These are phyloP conservation scores for Bothrops jararaca DNA, from an alignment of 2,113 vertebrate species.

Conservation along the genomic window DNA sequence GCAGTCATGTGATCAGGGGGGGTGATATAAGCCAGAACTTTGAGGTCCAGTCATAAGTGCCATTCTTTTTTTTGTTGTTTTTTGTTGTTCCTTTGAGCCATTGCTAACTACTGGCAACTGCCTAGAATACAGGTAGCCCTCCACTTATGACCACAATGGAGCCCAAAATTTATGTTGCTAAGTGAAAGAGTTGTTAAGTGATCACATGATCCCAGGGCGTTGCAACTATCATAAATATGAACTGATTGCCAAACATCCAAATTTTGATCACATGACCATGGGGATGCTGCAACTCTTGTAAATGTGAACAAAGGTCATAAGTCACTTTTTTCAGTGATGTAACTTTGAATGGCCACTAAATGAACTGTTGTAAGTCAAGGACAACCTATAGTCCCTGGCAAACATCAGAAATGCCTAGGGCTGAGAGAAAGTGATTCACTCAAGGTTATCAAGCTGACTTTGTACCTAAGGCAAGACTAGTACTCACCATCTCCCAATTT, in stretches of 20 bases:
- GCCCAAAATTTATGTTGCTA: too few species aligned
- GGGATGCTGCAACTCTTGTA: too few species aligned
- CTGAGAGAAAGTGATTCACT: neutral
- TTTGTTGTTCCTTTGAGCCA: neutral
- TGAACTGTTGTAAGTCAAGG: too few species aligned
- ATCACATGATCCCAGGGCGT: too few species aligned
- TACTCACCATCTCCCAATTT: neutral
- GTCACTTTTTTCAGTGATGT: too few species aligned
- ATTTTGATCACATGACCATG: too few species aligned
- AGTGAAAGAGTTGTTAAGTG: too few species aligned
- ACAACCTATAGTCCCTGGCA: neutral
- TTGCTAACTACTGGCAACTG: neutral
- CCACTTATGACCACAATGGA: too few species aligned
- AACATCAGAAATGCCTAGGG: neutral
- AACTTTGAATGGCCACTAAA: too few species aligned
- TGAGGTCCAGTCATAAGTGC: neutral
- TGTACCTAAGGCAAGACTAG: neutral
- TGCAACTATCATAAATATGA: too few species aligned
- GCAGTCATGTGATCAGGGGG: neutral
- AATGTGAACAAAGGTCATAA: too few species aligned
- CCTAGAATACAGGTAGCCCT: neutral
- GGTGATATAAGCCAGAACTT: neutral
- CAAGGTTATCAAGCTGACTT: neutral
- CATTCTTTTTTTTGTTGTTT: neutral
- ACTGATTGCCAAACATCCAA: too few species aligned